Evolutionary conservation across 2,797 vertebrate genomes (phyloP).

Genomic region (Rhynchonycteris naso): DNA sequence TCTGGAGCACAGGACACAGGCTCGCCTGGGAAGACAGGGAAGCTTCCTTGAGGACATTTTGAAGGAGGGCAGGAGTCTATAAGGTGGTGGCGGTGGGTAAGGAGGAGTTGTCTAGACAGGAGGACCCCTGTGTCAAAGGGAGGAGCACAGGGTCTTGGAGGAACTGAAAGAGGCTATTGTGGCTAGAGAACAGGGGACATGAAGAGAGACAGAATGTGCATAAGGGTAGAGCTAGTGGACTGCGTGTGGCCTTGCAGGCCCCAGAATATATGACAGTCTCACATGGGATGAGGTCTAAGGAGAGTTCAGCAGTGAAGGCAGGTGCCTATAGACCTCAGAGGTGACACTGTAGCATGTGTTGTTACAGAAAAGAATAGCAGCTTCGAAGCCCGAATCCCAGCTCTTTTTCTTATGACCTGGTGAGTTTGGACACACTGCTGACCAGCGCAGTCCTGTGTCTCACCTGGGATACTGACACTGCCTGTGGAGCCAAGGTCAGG

Average conservation of each 20-base stretch:
- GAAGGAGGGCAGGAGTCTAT: not conserved
- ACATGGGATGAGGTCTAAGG: not conserved
- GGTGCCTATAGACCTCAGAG: not conserved
- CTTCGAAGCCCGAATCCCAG: not conserved
- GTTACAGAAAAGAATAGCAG: not conserved
- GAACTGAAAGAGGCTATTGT: not conserved
- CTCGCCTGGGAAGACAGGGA: rapidly evolving
- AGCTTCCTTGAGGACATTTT: not conserved
- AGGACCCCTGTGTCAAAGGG: not conserved
- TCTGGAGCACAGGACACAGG: not conserved
- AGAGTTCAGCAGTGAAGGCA: not conserved
- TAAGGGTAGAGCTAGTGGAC: not conserved
- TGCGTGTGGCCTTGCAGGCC: too few species aligned
- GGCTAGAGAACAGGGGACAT: not conserved
- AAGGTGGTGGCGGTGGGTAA: not conserved
- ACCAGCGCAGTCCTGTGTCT: not conserved
- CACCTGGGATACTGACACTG: not conserved
- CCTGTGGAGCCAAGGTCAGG: not conserved
- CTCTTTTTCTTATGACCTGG: not conserved
- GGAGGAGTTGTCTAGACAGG: not conserved
- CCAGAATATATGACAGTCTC: not conserved
- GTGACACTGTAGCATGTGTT: not conserved
- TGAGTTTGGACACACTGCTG: not conserved
- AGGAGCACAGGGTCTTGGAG: not conserved
- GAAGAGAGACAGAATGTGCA: not conserved